phyloP scores from a whole-genome alignment of 1,140 invertebrate species.

The Caenorhabditis briggsae region DNA sequence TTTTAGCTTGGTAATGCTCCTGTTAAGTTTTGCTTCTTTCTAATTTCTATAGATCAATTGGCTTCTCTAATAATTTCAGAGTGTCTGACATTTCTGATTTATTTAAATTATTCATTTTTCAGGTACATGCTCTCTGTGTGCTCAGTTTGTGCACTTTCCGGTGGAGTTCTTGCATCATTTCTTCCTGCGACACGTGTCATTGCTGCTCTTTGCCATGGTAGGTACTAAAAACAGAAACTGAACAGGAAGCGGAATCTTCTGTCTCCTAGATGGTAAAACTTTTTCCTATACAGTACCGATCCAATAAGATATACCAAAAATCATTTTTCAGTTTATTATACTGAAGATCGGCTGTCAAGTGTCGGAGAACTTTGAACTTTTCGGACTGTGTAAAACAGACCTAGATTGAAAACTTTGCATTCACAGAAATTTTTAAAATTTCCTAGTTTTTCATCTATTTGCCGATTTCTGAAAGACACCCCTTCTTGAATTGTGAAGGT shows the following conservation, averaged over 20 bases:
- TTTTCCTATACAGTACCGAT: too few relatives aligned
- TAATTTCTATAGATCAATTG: background rate
- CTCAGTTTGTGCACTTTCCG: conserved; percentile 64
- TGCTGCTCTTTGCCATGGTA: conserved; percentile 51
- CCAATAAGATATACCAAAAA: too few relatives aligned
- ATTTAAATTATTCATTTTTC: background rate
- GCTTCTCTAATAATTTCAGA: background rate
- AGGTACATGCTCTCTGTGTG: conserved; percentile 66
- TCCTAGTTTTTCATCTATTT: too few relatives aligned
- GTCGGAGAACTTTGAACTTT: too few relatives aligned
- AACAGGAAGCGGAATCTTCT: background rate
- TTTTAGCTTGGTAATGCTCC: background rate
- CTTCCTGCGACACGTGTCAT: conserved; percentile 57
- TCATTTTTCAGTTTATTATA: too few relatives aligned
- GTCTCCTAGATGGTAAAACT: too few relatives aligned
- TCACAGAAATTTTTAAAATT: too few relatives aligned
- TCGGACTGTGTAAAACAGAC: too few relatives aligned
- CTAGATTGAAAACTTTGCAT: too few relatives aligned
- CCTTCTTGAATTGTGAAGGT: too few relatives aligned
- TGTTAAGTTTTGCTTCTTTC: background rate
- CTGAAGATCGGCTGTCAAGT: too few relatives aligned
- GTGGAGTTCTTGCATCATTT: conserved; percentile 58
- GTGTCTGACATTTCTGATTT: background rate
- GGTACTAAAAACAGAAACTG: background rate
- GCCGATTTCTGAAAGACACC: too few relatives aligned